Base-by-base conservation (phyloP, 2,888 invertebrate genomes). In the Cryptosula pallasiana region DNA sequence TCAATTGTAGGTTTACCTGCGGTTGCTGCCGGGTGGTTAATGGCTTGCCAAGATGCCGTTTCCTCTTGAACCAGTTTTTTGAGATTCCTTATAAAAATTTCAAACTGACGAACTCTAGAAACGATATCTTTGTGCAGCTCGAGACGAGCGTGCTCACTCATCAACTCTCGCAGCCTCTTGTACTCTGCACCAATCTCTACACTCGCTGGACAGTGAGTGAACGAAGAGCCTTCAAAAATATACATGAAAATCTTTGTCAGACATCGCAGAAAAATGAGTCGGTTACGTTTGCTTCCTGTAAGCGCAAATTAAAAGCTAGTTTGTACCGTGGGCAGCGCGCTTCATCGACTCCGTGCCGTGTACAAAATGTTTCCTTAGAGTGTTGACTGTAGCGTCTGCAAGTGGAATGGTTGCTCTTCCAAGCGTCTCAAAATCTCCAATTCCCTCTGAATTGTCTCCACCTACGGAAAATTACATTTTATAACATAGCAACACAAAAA, bases 21-120 rank as follows among this genome's bases (percentile, higher is more conserved):
- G n/a, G n/a, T n/a, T n/a, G n/a, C 45, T 45, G 45, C 45, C 9
- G 63, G 27, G n/a, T 63, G 63, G 63, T 63, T 63, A 16, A 63
- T 63, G 3, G 63, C 63, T 29, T 25, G 63, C 63, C 63, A 63
- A 29, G 63, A 63, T 25, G 63, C 63, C 5, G 63, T 63, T 32
- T 63, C 63, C 27, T 63, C 63, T 63, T 63, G 63, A 13, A 63
- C 63, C 29, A 63, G n/a, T 32, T 63, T 63, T 63, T 63, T 63
- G 25, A 63, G 27, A 32, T 63, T 63, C 5, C 63, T 27, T 29
- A 63, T 63, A 63, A 63, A 63, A 32, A 63, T 63, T n/a, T 63
- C 63, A 63, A 63, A 63, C 27, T 63, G 63, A 32, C 27, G 63
- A 63, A 63, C n/a, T 63, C 63, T 63, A 13, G 9, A 16, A 27